A percentile compares a stretch with the other conserved stretches of the same genome.
Evolutionary conservation across 2,888 invertebrate species (phyloP).

Genomic region (Panorpa germanica): DNA sequence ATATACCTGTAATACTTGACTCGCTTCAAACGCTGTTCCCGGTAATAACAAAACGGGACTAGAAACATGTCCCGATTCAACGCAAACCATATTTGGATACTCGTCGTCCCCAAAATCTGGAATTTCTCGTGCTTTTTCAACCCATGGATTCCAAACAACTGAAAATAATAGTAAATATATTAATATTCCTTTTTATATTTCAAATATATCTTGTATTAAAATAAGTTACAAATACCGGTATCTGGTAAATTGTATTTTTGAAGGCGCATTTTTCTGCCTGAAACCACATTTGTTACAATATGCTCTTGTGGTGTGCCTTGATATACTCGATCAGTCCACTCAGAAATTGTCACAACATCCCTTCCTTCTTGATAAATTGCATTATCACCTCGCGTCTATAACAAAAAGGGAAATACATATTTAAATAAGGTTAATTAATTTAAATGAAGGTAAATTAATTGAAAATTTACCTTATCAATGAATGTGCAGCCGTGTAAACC

Average conservation of each 20-base stretch:
- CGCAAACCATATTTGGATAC: conserved; percentile 91
- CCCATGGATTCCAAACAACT: conserved; percentile 96
- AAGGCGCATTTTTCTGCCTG: conserved; percentile 79
- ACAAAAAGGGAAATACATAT: conserved; percentile 9
- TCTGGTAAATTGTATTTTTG: conserved; percentile 92
- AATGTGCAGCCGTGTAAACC: conserved; percentile 83
- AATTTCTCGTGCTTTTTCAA: conserved; percentile 81
- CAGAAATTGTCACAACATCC: conserved; percentile 74
- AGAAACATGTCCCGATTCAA: conserved; percentile 83
- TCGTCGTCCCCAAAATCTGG: conserved; percentile 93
- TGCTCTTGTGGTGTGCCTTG: conserved; percentile 86
- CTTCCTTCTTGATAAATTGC: conserved; percentile 77
- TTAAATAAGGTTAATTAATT: not conserved
- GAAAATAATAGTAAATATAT: conserved; percentile 12
- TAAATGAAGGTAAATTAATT: too few relatives aligned
- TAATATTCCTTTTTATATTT: conserved; percentile 2
- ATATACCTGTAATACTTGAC: conserved; percentile 67
- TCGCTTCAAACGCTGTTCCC: conserved; percentile 81
- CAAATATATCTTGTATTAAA: conserved; percentile 4
- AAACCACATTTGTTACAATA: conserved; percentile 82
- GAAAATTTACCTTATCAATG: conserved; percentile 57
- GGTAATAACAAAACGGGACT: conserved; percentile 74
- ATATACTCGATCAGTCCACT: conserved; percentile 88
- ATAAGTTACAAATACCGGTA: conserved; percentile 36
- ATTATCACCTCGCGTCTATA: conserved; percentile 63